Evolutionary conservation across 2,797 vertebrate species (phyloP).

Genomic region (Sarcoramphus papa): DNA sequence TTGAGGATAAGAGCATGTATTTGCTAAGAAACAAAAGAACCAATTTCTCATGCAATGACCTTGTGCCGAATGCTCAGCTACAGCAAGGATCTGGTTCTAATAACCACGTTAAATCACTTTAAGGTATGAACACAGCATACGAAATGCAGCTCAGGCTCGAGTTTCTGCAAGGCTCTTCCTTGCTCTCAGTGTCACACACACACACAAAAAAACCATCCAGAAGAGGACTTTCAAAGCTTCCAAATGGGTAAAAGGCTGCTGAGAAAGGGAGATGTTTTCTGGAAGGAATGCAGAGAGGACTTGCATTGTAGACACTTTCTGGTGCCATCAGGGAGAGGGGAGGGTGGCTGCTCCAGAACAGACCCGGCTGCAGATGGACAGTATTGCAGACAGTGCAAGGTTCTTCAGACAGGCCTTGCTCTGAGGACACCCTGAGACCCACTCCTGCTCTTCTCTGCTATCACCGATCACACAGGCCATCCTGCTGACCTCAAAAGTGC

Average conservation of each 20-base stretch:
- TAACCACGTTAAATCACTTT: neutral
- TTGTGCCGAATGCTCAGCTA: neutral
- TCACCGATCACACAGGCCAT: neutral
- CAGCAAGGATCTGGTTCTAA: neutral
- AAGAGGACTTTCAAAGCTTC: neutral
- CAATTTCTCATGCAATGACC: neutral
- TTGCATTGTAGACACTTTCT: neutral
- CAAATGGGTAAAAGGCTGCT: neutral
- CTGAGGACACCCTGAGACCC: neutral
- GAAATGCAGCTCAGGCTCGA: neutral
- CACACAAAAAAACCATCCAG: neutral
- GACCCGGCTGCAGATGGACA: neutral
- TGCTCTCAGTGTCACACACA: neutral
- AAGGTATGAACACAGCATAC: neutral
- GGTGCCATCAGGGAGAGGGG: neutral
- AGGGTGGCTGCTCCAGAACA: rapidly evolving
- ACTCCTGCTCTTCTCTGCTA: neutral
- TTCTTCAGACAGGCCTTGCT: neutral
- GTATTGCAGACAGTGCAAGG: neutral
- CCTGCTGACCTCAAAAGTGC: neutral
- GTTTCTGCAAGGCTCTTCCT: neutral
- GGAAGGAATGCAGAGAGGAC: neutral
- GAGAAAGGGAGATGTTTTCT: neutral
- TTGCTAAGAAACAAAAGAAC: neutral
- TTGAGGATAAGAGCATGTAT: neutral